A percentile compares a stretch with the other conserved stretches of the same genome.
Evolutionary conservation across 2,797 vertebrate genomes (phyloP).

Genomic region (Crotalus adamanteus): DNA sequence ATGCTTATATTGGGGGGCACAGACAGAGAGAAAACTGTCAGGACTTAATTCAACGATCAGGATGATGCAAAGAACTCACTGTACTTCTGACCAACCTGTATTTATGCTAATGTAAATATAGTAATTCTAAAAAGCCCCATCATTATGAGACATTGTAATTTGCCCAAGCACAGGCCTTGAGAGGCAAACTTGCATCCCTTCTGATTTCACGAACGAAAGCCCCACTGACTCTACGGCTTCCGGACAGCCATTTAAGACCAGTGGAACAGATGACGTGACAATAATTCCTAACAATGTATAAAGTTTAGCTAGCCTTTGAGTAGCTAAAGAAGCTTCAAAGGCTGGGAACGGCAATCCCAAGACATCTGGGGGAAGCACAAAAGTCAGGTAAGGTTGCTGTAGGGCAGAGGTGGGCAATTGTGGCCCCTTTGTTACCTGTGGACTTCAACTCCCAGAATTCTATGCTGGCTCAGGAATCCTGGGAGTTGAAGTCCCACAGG

Average conservation of each 20-base stretch:
- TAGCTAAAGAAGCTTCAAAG: neutral
- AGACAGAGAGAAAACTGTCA: neutral
- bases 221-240: neutral
- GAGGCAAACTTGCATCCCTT: neutral
- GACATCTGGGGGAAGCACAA: neutral
- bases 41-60: constrained; percentile 7
- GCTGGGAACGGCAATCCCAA: neutral
- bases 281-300: neutral
- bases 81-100: neutral
- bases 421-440: too few species aligned
- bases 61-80: neutral
- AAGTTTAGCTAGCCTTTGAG: neutral
- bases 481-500: too few species aligned
- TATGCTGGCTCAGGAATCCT: too few species aligned
- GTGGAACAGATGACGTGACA: neutral
- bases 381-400: neutral
- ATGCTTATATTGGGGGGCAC: neutral
- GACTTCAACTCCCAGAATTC: too few species aligned
- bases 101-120: neutral
- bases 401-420: too few species aligned
- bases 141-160: neutral
- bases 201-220: neutral
- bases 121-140: neutral
- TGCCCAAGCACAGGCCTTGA: neutral
- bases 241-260: neutral